Evolutionary conservation across 2,797 vertebrate genomes (phyloP), one percentile per base, ranked within the genome.

Genomic region (Pangasius mekongensis): DNA sequence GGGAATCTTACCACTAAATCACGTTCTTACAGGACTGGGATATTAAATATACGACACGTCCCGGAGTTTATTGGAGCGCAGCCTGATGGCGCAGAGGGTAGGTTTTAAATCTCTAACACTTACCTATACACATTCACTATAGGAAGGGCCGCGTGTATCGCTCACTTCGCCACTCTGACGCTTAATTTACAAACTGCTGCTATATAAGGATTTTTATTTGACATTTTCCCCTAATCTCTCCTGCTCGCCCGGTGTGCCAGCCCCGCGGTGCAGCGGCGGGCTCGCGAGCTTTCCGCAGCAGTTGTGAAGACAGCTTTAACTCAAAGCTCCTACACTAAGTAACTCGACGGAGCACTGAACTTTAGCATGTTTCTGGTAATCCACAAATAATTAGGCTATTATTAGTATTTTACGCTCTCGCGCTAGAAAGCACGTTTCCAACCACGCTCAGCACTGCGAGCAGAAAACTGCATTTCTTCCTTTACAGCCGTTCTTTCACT

Each of bases 41-140:
- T 98, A 97, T 98, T 97, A 97, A 98, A 97, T 97, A 98, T 96
- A 98, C 98, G 98, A 97, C 97, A 97, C 96, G 97, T 97, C 97
- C 97, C 96, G 97, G 97, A 98, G 97, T 98, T 98, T 98, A 98
- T 98, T 97, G 98, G 98, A 98, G 98, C 97, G 98, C 97, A 98
- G 98, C 97, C 98, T 98, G 97, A 99, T 99, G 98, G 98, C 98
- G 97, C 98, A 99, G 98, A 98, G 98, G 98, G 98, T 99, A 99
- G 97, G 98, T 98, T 97, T 97, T 96, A 97, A 97, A 97, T 97
- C 97, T 97, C 97, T 96, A 94, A 95, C 97, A 95, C 97, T 97
- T 97, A 97, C 97, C 97, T 96, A 96, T 93, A 97, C 97, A 97
- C 96, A 97, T 95, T 96, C 96, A 96, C 96, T 94, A 95, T 96